Evolutionary conservation across 2,888 invertebrate species (phyloP).

Genomic region (Rhodophaea formosa): DNA sequence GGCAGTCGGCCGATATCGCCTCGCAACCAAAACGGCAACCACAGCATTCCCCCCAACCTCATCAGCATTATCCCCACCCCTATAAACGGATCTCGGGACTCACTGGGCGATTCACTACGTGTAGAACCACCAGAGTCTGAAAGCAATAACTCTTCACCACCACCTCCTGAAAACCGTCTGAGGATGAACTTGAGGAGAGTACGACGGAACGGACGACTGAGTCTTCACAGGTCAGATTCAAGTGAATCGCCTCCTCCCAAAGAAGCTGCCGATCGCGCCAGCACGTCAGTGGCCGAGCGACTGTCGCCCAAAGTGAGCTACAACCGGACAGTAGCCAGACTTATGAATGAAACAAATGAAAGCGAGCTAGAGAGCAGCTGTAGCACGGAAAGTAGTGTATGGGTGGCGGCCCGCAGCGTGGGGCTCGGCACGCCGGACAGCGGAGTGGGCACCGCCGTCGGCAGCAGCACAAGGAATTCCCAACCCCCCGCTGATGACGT

Average conservation of each 20-base stretch:
- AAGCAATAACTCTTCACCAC: conserved; percentile 45
- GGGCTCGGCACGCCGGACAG: conserved; percentile 60
- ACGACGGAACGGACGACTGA: conserved; percentile 55
- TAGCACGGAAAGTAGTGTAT: conserved; percentile 53
- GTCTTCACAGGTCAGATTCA: conserved; percentile 60
- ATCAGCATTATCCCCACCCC: conserved; percentile 82
- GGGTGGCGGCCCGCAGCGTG: conserved; percentile 29
- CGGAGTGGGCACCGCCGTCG: conserved; percentile 59
- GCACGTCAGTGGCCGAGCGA: conserved; percentile 44
- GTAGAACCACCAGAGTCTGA: conserved; percentile 51
- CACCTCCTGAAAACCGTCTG: conserved; percentile 42
- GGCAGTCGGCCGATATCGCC: conserved; percentile 68
- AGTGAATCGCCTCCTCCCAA: conserved; percentile 69
- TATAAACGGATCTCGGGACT: conserved; percentile 78
- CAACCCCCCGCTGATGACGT: conserved; percentile 51
- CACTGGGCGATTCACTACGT: conserved; percentile 59
- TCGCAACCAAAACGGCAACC: conserved; percentile 45
- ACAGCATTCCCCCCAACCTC: conserved; percentile 62
- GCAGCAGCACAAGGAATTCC: conserved; percentile 53
- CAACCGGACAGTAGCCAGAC: conserved; percentile 63
- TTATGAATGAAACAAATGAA: conserved; percentile 76
- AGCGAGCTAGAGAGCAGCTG: conserved; percentile 76
- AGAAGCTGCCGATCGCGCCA: conserved; percentile 42
- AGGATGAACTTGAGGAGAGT: conserved; percentile 48
- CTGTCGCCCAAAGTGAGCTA: conserved; percentile 49